Evolutionary conservation across 2,888 invertebrate species (phyloP), one percentile per base, ranked within the genome.

Genomic region (Chalcosyrphus nemorum): DNA sequence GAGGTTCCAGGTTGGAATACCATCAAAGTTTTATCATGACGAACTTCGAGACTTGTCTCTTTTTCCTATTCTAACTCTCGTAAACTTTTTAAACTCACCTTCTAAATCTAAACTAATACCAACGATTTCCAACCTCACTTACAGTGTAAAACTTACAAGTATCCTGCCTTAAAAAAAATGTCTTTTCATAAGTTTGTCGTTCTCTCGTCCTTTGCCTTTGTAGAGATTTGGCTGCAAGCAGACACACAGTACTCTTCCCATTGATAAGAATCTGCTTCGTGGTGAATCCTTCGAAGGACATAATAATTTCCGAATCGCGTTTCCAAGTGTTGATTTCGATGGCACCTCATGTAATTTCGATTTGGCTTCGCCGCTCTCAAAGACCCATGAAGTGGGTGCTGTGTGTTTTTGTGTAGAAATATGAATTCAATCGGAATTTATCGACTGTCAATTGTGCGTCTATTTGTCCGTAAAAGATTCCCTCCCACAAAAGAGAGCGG

Each of bases 221-320:
- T 50, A 17, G 17, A 35, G 45, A 41, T 61, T 72, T 54, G 61
- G 50, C 70, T 63, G 32, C 29, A 50, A 32, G 27, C 29, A 24
- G 24, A 57, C 50, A 57, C 38, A 19, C 17, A 71, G 59, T 52
- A 17, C 57, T 4, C 19, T n/a, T 2, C 43, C 19, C 4, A 32
- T 29, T 27, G 85, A 85, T 85, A 81, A 59, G 65, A 75, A 85
- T 85, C 85, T 76, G 65, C 81, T 81, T 71, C 52, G 66, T 66
- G 65, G 65, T 71, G 66, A 81, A 85, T 76, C 71, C 70, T 76
- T 24, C 66, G 47, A 68, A 75, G 76, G 85, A 85, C 81, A 76
- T 81, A 84, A 80, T 84, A 84, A 80, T 84, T 80, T 84, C 80
- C 84, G 80, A 84, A 80, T 80, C 74, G 80, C 80, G 84, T 65